Evolutionary conservation across 1,140 invertebrate species (phyloP), one percentile per base, ranked within the genome.

Genomic region (Leptinotarsa lineolata): DNA sequence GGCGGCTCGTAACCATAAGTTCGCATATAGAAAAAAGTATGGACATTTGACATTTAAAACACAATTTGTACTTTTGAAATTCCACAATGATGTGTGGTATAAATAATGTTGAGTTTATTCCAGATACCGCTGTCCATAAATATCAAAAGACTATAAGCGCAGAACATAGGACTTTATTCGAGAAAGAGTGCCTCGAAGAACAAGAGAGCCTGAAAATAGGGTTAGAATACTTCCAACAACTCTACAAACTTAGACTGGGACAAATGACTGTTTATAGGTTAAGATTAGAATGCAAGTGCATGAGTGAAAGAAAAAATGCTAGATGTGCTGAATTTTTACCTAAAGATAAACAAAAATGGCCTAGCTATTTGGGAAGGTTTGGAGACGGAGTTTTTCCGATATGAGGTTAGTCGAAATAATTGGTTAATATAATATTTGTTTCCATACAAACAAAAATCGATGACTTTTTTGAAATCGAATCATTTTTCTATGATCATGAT

Each of bases 241-340:
- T 88, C 68, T 65, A 77, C 0, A 84, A 84, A 72, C 80, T 88
- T 21, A 81, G 83, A 44, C 73, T 88, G 4, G 87, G 88, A 4
- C 86, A 88, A 81, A 86, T 89, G 86, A 89, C 87, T 3, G 80
- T 89, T 60, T 88, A 88, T 67, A 85, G 88, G 77, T 81, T 89
- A 72, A 83, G 83, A 59, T 79, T 90, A 4, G 81, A 85, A 75
- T 89, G 88, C 67, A 76, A 82, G 46, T 89, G 89, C 81, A 86
- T 16, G 81, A 85, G 16, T 81, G 83, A 75, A 82, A 85, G 81
- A 72, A 84, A 48, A 77, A 83, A 76, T 81, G 87, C 83, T 83
- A 86, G 75, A 80, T 84, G 74, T 86, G 87, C 76, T 81, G 83
- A 81, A 84, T 86, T 85, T 75, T 75, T 84, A 58, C 86, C 88